These are phyloP conservation scores for Muscicapa comitata DNA, from an alignment of 2,797 vertebrate species.

Conservation along the genomic window DNA sequence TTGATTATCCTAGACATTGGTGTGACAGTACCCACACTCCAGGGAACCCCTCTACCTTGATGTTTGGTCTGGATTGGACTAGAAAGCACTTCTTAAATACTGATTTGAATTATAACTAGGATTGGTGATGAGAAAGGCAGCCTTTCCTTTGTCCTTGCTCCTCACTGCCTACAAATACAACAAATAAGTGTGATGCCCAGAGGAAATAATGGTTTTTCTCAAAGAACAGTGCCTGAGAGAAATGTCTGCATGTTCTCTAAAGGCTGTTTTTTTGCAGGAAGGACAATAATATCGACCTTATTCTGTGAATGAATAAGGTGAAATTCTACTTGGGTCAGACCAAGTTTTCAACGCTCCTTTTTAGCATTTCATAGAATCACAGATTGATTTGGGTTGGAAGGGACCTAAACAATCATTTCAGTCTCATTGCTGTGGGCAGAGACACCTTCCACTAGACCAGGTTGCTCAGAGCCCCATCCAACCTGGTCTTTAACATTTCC, in stretches of 20 bases:
- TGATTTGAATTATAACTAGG: background rate
- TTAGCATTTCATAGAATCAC: background rate
- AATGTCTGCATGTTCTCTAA: background rate
- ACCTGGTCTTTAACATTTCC: background rate
- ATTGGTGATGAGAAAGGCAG: background rate
- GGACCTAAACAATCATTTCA: background rate
- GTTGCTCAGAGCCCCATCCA: background rate
- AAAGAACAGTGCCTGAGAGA: background rate
- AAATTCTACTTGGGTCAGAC: background rate
- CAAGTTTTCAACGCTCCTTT: background rate
- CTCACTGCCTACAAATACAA: background rate
- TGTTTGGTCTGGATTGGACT: background rate
- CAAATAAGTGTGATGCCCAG: background rate
- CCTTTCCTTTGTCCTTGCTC: background rate
- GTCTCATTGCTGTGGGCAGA: background rate
- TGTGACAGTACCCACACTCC: fast-evolving
- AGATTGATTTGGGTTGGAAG: background rate
- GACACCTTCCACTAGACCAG: background rate
- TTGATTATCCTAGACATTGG: background rate
- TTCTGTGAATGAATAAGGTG: background rate
- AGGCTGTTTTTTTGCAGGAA: background rate
- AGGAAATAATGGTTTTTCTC: background rate
- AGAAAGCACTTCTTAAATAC: background rate
- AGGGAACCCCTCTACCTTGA: fast-evolving
- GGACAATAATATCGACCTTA: background rate